Conservation (phyloP, 2,797 vertebrate genomes). For the Delichon dasypus region DNA sequence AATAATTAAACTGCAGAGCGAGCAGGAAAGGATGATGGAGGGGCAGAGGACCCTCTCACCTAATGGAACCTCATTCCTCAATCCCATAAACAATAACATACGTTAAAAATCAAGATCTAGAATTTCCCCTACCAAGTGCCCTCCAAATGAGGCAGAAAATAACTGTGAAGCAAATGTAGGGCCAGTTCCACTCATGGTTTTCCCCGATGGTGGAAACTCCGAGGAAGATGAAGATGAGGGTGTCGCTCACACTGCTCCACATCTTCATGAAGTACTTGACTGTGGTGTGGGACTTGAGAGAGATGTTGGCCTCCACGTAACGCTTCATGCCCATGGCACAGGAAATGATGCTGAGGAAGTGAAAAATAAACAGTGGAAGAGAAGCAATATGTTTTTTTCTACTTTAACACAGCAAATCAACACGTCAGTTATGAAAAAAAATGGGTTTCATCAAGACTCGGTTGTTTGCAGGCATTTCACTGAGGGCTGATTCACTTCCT, state of each 20-base stretch:
- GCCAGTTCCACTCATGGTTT: conserved; percentile 74
- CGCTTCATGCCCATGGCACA: conserved; percentile 87
- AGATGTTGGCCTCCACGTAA: conserved; percentile 84
- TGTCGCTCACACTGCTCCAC: conserved; percentile 75
- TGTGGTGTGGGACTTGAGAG: conserved; percentile 74
- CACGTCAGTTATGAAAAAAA: neutral
- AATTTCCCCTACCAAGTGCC: conserved; percentile 57
- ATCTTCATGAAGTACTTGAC: conserved; percentile 79
- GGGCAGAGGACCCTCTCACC: neutral
- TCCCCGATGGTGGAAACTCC: conserved; percentile 73
- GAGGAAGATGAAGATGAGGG: conserved; percentile 78
- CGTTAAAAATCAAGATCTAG: neutral
- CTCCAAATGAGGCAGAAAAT: conserved; percentile 75
- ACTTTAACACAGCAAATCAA: neutral
- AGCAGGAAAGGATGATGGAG: neutral
- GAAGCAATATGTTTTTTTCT: neutral
- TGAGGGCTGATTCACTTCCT: neutral
- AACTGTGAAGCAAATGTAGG: conserved; percentile 73
- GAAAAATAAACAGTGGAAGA: neutral
- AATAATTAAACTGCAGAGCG: fast-evolving
- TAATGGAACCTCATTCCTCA: neutral
- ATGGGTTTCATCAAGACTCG: neutral
- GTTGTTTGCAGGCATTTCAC: neutral
- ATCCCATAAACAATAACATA: neutral
- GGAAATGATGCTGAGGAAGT: conserved; percentile 77